Percentiles rank a stretch among this genome's conserved stretches.
These are phyloP conservation scores for Orthonevra nobilis DNA, from an alignment of 2,888 invertebrate genomes.

Conservation along the genomic window DNA sequence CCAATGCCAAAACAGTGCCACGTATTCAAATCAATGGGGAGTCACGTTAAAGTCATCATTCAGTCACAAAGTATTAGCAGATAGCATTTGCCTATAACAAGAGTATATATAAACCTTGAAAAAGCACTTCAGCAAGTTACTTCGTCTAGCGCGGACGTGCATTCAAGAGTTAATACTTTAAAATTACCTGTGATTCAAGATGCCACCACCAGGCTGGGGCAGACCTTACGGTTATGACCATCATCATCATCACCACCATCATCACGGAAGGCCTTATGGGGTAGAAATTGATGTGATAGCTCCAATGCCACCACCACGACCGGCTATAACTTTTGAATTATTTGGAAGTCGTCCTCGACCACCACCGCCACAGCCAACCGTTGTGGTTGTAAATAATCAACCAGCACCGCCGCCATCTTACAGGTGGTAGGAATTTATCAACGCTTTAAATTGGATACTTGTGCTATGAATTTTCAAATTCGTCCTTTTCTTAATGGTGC, in stretches of 20 bases:
- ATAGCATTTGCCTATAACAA: too few species aligned
- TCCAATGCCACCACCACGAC: constrained; percentile 21
- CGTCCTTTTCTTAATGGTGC: too few species aligned
- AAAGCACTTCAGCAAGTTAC: not conserved
- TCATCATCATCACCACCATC: constrained; percentile 34
- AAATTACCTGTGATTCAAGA: constrained; percentile 4
- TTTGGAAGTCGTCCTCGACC: constrained; percentile 49
- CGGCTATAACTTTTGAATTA: constrained; percentile 29
- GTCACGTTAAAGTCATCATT: too few species aligned
- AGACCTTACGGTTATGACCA: constrained; percentile 25
- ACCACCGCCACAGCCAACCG: constrained; percentile 40
- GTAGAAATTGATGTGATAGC: constrained; percentile 47
- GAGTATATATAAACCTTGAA: not conserved
- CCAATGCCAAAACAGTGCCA: too few species aligned
- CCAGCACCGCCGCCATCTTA: constrained; percentile 13
- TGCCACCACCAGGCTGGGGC: constrained; percentile 57
- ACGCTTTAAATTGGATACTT: not conserved
- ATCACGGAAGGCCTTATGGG: constrained; percentile 23
- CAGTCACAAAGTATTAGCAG: too few species aligned
- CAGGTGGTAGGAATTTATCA: constrained; percentile 10
- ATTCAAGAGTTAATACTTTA: not conserved
- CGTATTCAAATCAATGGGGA: too few species aligned
- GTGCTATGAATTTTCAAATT: too few species aligned
- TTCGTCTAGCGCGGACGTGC: not conserved
- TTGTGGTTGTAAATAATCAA: constrained; percentile 38